Conservation (phyloP, 2,113 vertebrate species). For the Corydoras maculifer region DNA sequence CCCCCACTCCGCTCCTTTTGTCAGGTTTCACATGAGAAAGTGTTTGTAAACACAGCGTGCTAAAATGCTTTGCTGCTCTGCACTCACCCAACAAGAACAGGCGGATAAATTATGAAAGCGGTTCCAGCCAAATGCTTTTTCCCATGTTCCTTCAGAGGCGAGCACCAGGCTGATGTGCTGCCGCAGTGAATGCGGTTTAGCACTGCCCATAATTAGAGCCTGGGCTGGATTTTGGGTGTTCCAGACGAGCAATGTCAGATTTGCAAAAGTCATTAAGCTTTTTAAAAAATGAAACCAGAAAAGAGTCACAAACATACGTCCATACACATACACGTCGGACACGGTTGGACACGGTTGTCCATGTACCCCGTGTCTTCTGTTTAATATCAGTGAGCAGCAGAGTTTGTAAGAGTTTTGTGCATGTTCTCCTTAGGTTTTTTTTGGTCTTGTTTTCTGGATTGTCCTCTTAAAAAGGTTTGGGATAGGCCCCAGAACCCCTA, state of each 20-base stretch:
- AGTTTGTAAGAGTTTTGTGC: too few relatives aligned
- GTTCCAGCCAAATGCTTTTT: slow-evolving; percentile 64
- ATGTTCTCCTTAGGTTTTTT: slow-evolving; percentile 45
- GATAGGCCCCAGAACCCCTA: too few relatives aligned
- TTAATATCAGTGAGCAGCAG: too few relatives aligned
- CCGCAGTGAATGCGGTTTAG: slow-evolving; percentile 60
- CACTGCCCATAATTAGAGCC: slow-evolving; percentile 62
- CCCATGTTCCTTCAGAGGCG: slow-evolving; percentile 68
- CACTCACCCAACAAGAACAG: slow-evolving; percentile 51
- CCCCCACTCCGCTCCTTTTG: slow-evolving; percentile 37
- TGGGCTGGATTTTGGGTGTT: slow-evolving; percentile 61
- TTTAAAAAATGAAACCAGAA: too few relatives aligned
- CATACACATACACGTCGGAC: too few relatives aligned
- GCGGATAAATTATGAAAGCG: slow-evolving; percentile 59
- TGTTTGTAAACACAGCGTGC: slow-evolving; percentile 44
- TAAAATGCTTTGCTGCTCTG: slow-evolving; percentile 32
- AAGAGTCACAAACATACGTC: too few relatives aligned
- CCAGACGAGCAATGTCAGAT: slow-evolving; percentile 62
- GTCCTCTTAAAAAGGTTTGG: too few relatives aligned
- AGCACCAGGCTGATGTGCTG: slow-evolving; percentile 58
- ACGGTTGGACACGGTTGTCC: too few relatives aligned
- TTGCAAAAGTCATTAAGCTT: slow-evolving; percentile 61
- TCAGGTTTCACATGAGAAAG: slow-evolving; percentile 59
- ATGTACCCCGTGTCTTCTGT: too few relatives aligned
- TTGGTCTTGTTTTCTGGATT: neutral